A percentile compares a stretch with the other conserved stretches of the same genome.
These are phyloP conservation scores for Cassiopea xamachana DNA, from an alignment of 30 jellyfish, hydroid and myxozoan genomes.

Conservation along the genomic window DNA sequence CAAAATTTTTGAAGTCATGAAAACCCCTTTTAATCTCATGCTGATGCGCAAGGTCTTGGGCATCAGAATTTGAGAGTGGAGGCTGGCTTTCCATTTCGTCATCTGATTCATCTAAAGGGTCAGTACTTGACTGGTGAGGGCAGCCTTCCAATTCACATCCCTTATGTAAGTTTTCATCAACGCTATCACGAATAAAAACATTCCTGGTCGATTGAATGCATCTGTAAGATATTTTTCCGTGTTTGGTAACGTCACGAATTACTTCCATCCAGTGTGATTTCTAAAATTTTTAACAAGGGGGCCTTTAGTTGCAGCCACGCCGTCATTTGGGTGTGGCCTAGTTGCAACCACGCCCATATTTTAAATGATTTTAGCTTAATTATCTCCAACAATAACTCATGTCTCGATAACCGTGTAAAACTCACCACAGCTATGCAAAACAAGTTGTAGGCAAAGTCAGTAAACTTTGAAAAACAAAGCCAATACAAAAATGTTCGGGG, in stretches of 20 bases:
- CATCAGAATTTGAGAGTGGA: constrained; percentile 15
- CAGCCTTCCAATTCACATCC: constrained; percentile 30
- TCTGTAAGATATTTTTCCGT: constrained; percentile 29
- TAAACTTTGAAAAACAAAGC: too few species aligned
- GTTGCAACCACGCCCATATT: too few species aligned
- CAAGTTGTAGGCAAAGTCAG: too few species aligned
- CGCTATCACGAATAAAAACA: constrained; percentile 22
- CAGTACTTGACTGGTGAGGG: constrained; percentile 32
- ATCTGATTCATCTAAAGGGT: constrained; percentile 1
- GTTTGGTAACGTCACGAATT: constrained; percentile 20
- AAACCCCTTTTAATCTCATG: constrained; percentile 7
- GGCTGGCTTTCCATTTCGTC: constrained; percentile 28
- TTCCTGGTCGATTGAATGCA: constrained; percentile 15
- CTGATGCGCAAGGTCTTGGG: constrained; percentile 9
- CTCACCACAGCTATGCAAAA: too few species aligned
- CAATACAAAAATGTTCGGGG: too few species aligned
- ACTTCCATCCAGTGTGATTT: constrained; percentile 28
- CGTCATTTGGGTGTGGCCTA: too few species aligned
- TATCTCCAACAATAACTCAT: too few species aligned
- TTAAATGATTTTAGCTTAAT: too few species aligned
- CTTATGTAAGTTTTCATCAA: constrained; percentile 20
- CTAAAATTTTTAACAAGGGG: too few species aligned
- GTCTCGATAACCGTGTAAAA: too few species aligned
- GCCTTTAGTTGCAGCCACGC: too few species aligned
- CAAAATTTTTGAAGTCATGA: constrained; percentile 22